phyloP scores from a whole-genome alignment of 2,797 vertebrate species.

The Taeniopygia guttata region DNA sequence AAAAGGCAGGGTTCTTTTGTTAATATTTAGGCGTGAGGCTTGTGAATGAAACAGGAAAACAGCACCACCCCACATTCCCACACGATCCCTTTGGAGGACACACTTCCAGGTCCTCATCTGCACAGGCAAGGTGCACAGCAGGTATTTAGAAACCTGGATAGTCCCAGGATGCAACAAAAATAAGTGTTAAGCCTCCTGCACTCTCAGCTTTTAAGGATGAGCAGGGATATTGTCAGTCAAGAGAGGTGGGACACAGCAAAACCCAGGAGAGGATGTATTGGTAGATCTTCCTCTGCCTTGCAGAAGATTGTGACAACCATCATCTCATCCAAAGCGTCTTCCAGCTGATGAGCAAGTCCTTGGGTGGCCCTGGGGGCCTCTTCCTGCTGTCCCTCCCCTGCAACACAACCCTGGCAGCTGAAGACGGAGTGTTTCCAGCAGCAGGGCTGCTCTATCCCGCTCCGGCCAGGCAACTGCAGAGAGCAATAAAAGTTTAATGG shows the following conservation, averaged over 20 bases:
- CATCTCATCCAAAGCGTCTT: not conserved
- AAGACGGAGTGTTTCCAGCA: conserved; percentile 59
- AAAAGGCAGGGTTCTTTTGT: not conserved
- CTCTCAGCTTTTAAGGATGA: not conserved
- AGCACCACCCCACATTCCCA: rapidly evolving
- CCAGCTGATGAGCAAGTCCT: not conserved
- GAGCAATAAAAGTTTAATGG: conserved; percentile 83
- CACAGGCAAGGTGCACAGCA: not conserved
- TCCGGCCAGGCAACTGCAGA: conserved; percentile 76
- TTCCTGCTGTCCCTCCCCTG: not conserved
- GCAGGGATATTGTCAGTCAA: not conserved
- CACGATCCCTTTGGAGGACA: rapidly evolving
- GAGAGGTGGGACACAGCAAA: not conserved
- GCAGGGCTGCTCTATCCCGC: conserved; percentile 59
- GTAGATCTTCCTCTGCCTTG: not conserved
- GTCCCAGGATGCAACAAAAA: not conserved
- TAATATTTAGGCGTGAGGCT: rapidly evolving
- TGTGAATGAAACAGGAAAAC: not conserved
- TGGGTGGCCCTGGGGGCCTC: not conserved
- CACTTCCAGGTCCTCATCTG: not conserved
- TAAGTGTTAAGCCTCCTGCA: not conserved
- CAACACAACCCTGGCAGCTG: not conserved
- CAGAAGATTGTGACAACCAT: not conserved
- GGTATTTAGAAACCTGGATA: not conserved
- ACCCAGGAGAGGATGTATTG: not conserved